A percentile compares a stretch with the other conserved stretches of the same genome.
phyloP scores from a whole-genome alignment of 2,113 vertebrate species.

The Neolamprologus brichardi region DNA sequence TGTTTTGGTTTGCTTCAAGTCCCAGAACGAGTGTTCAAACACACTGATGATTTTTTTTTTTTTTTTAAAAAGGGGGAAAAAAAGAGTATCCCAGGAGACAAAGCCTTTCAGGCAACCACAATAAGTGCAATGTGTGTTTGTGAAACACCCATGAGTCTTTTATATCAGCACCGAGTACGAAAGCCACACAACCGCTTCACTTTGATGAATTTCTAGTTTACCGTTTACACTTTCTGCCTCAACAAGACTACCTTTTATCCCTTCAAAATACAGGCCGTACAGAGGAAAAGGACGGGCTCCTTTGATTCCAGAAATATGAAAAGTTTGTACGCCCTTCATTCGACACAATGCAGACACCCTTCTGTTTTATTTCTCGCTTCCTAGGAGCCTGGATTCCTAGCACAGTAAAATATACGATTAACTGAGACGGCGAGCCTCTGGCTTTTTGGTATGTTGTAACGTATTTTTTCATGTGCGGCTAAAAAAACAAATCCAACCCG shows the following conservation, averaged over 20 bases:
- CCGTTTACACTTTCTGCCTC: neutral
- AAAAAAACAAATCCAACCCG: neutral
- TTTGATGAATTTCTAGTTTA: neutral
- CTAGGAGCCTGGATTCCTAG: neutral
- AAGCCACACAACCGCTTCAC: neutral
- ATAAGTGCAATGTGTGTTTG: constrained; percentile 30
- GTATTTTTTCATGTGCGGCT: neutral
- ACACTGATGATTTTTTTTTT: neutral
- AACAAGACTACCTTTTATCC: neutral
- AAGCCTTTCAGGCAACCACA: constrained; percentile 33
- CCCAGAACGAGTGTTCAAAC: neutral
- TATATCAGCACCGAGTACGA: neutral
- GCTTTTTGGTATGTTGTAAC: neutral
- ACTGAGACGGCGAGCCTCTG: neutral
- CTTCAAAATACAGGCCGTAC: neutral
- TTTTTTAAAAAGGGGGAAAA: neutral
- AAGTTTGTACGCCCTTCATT: neutral
- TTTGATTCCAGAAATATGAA: neutral
- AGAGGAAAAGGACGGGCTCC: neutral
- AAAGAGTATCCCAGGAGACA: constrained; percentile 31
- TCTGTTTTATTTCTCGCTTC: neutral
- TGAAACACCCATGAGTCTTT: neutral
- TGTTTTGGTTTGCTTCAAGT: neutral
- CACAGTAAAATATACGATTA: neutral
- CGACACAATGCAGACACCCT: neutral